Base-by-base conservation (phyloP, 2,113 vertebrate species). In the Stegastes partitus region DNA sequence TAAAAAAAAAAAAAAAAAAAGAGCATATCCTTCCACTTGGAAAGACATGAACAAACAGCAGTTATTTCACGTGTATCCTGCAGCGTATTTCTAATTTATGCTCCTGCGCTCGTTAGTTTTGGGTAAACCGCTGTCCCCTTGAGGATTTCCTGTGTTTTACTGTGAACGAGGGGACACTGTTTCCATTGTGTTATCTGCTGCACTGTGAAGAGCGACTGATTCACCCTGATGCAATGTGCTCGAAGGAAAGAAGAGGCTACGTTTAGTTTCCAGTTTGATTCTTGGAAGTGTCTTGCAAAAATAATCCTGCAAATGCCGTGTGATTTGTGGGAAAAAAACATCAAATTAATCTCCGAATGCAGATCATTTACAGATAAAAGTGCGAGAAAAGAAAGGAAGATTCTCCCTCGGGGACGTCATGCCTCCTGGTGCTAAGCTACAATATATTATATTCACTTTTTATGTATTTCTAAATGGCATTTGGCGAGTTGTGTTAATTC, bases 91-190 rank as follows among this genome's bases (percentile, higher is more conserved):
- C 12, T 83, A 56, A 83, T 62, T 79, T 66, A 83, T 69, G 18
- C 19, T 49, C 28, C 31, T 25, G 39, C 50, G 16, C 68, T 63
- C 58, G 68, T 82, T 42, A 44, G 37, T 65, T 57, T 71, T 70
- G 55, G 65, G 56, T 71, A 73, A 34, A 79, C 76, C 44, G 14
- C 25, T 11, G 58, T 23, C 67, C 54, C 72, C 75, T 37, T 56
- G 54, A 85, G 63, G 75, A 55, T 77, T 56, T 81, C 71, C 75
- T 74, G 72, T 56, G 61, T 74, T 1, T 65, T 66, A 88, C 89
- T 93, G 91, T 91, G 90, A 93, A 93, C 72, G 81, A 87, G 74
- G 74, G 86, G 70, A 74, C 19, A 53, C 78, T 90, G 85, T 87
- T 87, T 83, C 65, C 23, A 21, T 53, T 69, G 51, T 57, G 26